Evolutionary conservation across 2,888 invertebrate species (phyloP), one percentile per base, ranked within the genome.

Genomic region (Pseudolycoriella hygida): DNA sequence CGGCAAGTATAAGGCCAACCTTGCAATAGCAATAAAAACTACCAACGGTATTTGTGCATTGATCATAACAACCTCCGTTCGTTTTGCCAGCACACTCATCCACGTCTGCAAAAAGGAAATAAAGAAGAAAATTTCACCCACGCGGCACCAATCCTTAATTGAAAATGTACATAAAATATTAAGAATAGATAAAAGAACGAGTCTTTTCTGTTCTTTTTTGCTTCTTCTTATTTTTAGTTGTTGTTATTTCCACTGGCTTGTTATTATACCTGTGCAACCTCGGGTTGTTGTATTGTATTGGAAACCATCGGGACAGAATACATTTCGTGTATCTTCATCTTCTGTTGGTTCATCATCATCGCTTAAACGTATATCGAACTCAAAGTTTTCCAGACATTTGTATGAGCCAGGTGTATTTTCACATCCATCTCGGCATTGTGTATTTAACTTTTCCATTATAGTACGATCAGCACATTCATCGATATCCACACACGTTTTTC

Each of bases 391-490:
- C 17, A 60, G 58, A 52, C 73, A 73, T 40, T 57, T 60, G 52
- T 65, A 71, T 15, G 69, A 65, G 30, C 72, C 71, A 2, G 60
- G 60, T 38, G 63, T 66, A 55, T 73, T 72, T 47, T 57, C 56
- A 52, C 73, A 73, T 37, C 58, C 57, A 47, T 63, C 59, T 48
- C 65, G 59, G 51, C 73, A 73, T 47, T 62, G 60, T 18, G 10
- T 17, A 12, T 14, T 34, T 14, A 14, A 34, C 11, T 34, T 34
- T 25, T 25, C 25, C 34, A 34, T 34, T 17, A 40, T 3, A 40
- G n/a, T 19, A 12, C 12, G 40, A 34, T 59, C 57, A 17, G 55
- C 52, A 52, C 71, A 72, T 54, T 71, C 71, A 54, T 72, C 62
- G 42, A 69, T 57, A 57, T 71, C 71, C 67, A 52, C 43, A 46